Conservation (phyloP, 2,113 vertebrate genomes). For the Ciconia maguari region DNA sequence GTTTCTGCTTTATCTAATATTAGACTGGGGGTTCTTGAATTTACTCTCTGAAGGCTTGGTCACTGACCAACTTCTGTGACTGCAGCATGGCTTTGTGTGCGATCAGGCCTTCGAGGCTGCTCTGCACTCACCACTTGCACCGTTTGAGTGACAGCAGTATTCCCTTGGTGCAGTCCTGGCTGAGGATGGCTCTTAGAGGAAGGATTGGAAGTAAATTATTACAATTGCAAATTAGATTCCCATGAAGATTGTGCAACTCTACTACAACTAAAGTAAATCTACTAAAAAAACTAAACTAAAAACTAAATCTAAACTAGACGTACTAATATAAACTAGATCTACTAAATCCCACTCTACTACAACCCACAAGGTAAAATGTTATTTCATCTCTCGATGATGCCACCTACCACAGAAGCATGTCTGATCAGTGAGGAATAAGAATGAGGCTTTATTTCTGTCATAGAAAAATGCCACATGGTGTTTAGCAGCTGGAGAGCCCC, state of each 20-base stretch:
- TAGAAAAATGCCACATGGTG: background rate
- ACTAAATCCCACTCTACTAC: background rate
- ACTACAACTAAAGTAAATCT: too few species aligned
- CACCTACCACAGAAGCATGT: background rate
- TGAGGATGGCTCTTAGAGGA: background rate
- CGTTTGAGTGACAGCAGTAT: background rate
- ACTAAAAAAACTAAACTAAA: too few species aligned
- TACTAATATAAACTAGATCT: too few species aligned
- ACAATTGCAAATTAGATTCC: conserved; percentile 16
- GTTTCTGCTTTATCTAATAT: background rate
- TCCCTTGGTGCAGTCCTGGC: background rate
- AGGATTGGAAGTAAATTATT: background rate
- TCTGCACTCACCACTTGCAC: background rate
- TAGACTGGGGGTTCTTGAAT: background rate
- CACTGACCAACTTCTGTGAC: background rate
- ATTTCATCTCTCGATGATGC: background rate
- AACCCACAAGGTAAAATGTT: background rate
- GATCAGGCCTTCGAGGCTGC: background rate
- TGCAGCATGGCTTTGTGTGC: background rate
- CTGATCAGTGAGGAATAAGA: background rate
- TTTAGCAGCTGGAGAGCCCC: background rate
- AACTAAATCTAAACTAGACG: too few species aligned
- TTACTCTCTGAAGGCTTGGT: background rate
- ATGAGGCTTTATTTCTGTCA: background rate
- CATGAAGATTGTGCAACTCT: background rate